These are phyloP conservation scores for Spatulosminthurus flaviceps DNA, from an alignment of 2,888 invertebrate genomes.

Conservation along the genomic window DNA sequence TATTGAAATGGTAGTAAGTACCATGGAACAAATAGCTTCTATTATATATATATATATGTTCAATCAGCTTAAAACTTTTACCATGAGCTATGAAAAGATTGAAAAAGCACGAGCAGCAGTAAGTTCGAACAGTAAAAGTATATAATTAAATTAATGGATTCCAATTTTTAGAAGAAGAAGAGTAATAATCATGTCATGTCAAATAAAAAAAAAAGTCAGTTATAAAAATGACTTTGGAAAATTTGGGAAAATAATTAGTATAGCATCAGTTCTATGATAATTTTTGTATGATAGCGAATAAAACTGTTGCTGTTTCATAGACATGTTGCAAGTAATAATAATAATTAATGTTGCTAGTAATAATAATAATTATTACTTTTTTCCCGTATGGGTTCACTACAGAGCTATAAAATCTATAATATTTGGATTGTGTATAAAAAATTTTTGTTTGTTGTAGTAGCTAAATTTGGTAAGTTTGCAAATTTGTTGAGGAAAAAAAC, in stretches of 20 bases:
- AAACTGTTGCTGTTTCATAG: too few relatives aligned
- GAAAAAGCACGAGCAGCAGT: constrained; percentile 5
- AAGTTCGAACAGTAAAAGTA: constrained; percentile 7
- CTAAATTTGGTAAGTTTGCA: background rate
- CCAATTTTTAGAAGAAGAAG: too few relatives aligned
- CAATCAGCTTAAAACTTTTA: background rate
- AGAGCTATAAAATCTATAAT: too few relatives aligned
- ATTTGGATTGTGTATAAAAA: too few relatives aligned
- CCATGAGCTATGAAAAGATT: background rate
- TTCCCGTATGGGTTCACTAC: too few relatives aligned
- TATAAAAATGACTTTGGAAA: background rate
- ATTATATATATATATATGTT: background rate
- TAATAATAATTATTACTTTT: too few relatives aligned
- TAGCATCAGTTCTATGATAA: too few relatives aligned
- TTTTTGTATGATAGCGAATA: too few relatives aligned
- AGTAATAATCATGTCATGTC: background rate
- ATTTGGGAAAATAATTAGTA: background rate
- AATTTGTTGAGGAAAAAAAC: background rate
- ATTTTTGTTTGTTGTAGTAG: too few relatives aligned
- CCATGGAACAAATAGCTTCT: background rate
- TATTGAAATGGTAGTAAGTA: background rate
- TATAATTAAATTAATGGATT: too few relatives aligned
- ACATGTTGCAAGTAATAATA: too few relatives aligned
- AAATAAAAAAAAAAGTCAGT: background rate
- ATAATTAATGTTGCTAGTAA: background rate